Percentiles rank a stretch among this genome's conserved stretches.
These are phyloP conservation scores for Dermatophagoides farinae DNA, from an alignment of 1,140 invertebrate genomes.

Conservation along the genomic window DNA sequence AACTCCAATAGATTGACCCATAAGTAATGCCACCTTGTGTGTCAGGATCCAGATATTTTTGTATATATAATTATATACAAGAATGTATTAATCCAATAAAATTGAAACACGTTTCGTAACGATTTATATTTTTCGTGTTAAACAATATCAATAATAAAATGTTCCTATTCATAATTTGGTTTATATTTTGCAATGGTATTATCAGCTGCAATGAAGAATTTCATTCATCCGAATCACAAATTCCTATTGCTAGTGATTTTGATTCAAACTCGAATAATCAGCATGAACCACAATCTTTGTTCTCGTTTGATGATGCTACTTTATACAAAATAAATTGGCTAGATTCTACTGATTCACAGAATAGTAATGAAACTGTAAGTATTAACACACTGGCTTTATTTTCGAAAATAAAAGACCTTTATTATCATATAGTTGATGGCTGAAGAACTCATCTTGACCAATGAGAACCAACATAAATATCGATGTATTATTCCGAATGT, in stretches of 20 bases:
- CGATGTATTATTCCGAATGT: conserved; percentile 48
- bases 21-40: too few species aligned
- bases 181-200: too few species aligned
- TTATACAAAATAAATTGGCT: conserved; percentile 9
- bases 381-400: not conserved
- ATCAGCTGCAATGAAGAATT: too few species aligned
- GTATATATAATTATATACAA: too few species aligned
- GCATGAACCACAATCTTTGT: not conserved
- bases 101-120: not conserved
- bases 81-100: too few species aligned
- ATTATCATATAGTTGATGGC: conserved; percentile 10
- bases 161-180: too few species aligned
- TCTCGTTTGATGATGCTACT: conserved; percentile 6
- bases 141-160: too few species aligned
- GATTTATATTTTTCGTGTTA: not conserved
- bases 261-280: too few species aligned
- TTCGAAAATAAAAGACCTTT: not conserved
- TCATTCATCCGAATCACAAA: too few species aligned
- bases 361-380: not conserved
- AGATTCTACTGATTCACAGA: not conserved
- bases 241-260: too few species aligned
- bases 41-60: too few species aligned
- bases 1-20: too few species aligned
- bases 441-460: conserved; percentile 27
- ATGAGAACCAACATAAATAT: conserved; percentile 32